Base-by-base conservation (phyloP, 1,140 invertebrate genomes). In the Dinothrombium tinctorium region DNA sequence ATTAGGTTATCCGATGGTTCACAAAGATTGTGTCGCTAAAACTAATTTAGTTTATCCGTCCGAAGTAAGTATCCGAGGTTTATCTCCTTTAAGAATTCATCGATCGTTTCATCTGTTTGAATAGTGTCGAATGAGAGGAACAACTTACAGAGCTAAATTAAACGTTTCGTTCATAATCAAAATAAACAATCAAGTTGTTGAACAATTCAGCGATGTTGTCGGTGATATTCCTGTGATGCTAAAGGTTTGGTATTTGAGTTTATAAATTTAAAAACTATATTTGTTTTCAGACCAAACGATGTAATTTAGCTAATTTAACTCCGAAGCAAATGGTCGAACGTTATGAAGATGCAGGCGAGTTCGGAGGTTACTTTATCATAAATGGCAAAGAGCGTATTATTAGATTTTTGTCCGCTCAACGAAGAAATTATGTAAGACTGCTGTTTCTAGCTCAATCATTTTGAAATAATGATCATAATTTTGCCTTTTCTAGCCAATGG, bases 321-420 rank as follows among this genome's bases (percentile, higher is more conserved):
- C 83, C 84, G 0, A 54, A 66, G 46, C 60, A 87, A 48, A 62
- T 95, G 42, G 64, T 94, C 3, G 53, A 66, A 37, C 65, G 69
- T 40, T 76, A 78, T 43, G 87, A 95, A 59, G 84, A 92, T 56
- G 73, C 74, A 50, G 73, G 64, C 53, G 87, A 95, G 60, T 87
- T 82, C 73, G 89, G 90, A 33, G 90, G 90, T 21, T 95, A 92
- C 60, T 96, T 94, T 57, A 65, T 96, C 21, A 63, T 90, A 0
- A 89, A 87, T 56, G 89, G 86, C 12, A 72, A 82, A 50, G 86
- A 95, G 55, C 73, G 74, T 53, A 53, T 53, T 1, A 65, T 89
- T 3, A 67, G 89, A 47, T 81, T 94, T 73, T 57, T 94, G 9
- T 58, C 87, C 33, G 71, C 80, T 54, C 79, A 72, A 26, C 49